phyloP scores from a whole-genome alignment of 2,888 invertebrate genomes.

The Oxycera nigricornis region DNA sequence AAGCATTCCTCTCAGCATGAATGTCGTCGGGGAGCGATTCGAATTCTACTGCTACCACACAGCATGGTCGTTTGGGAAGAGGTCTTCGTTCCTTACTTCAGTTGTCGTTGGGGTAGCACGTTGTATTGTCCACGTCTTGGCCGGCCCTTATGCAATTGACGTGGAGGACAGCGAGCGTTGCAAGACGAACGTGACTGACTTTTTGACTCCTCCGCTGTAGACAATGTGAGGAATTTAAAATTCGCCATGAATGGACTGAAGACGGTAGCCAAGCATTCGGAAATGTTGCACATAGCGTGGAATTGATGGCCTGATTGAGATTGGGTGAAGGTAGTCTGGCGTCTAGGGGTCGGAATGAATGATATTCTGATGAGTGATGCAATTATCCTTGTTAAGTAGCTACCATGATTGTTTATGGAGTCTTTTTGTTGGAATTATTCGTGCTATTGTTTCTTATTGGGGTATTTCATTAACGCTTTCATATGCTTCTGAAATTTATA shows the following conservation, averaged over 20 bases:
- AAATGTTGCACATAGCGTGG: not conserved
- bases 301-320: not conserved
- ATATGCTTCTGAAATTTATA: no score
- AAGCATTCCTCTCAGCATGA: not conserved
- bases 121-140: not conserved
- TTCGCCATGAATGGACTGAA: not conserved
- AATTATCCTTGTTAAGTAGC: not conserved
- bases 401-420: not conserved
- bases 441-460: no score
- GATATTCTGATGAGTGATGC: not conserved
- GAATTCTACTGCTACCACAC: not conserved
- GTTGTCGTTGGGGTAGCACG: no score
- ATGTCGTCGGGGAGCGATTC: not conserved
- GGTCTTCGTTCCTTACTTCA: not conserved
- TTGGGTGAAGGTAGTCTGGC: not conserved
- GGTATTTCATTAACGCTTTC: no score
- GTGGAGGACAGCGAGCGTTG: not conserved
- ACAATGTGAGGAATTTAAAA: slow-evolving; percentile 26
- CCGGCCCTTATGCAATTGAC: slow-evolving; percentile 10
- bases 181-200: slow-evolving; percentile 14
- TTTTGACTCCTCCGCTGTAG: not conserved
- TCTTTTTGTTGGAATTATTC: no score
- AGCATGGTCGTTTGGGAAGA: not conserved
- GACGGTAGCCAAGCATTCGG: not conserved
- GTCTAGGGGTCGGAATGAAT: not conserved